These are phyloP conservation scores for Hydraecia micacea DNA, from an alignment of 2,888 invertebrate genomes.

Conservation along the genomic window DNA sequence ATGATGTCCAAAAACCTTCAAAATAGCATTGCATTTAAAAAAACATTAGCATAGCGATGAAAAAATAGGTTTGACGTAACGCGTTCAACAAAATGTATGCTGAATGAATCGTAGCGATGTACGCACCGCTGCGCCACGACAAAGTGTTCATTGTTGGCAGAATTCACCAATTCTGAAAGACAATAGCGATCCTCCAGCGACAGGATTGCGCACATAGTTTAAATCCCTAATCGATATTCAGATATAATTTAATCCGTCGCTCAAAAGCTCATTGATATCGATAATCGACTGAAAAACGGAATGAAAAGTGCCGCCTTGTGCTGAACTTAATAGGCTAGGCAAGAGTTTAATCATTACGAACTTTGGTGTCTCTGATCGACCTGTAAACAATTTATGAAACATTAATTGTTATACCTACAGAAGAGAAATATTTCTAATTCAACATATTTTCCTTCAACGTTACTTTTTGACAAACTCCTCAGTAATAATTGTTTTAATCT, in stretches of 20 bases:
- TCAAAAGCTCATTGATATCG: slow-evolving; percentile 63
- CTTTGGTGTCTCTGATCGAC: background rate
- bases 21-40: slow-evolving; percentile 20
- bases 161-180: slow-evolving; percentile 78
- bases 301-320: slow-evolving; percentile 29
- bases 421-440: slow-evolving; percentile 51
- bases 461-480: slow-evolving; percentile 77
- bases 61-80: slow-evolving; percentile 47
- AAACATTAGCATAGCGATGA: slow-evolving; percentile 34
- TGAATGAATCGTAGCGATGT: slow-evolving; percentile 62
- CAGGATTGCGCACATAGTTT: slow-evolving; percentile 71
- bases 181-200: slow-evolving; percentile 75
- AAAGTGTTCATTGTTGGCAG: slow-evolving; percentile 78
- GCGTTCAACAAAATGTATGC: slow-evolving; percentile 57
- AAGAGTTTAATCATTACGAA: slow-evolving; percentile 17
- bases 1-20: background rate
- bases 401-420: slow-evolving; percentile 27
- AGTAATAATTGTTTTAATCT: slow-evolving; percentile 86
- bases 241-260: slow-evolving; percentile 73
- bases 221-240: slow-evolving; percentile 76
- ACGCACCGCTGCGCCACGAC: slow-evolving; percentile 75
- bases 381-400: slow-evolving; percentile 18
- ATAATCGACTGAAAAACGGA: slow-evolving; percentile 57
- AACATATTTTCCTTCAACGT: slow-evolving; percentile 73
- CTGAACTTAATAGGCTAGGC: slow-evolving; percentile 22